Conservation (phyloP, 1,140 invertebrate species). For the Zaprionus ghesquierei region DNA sequence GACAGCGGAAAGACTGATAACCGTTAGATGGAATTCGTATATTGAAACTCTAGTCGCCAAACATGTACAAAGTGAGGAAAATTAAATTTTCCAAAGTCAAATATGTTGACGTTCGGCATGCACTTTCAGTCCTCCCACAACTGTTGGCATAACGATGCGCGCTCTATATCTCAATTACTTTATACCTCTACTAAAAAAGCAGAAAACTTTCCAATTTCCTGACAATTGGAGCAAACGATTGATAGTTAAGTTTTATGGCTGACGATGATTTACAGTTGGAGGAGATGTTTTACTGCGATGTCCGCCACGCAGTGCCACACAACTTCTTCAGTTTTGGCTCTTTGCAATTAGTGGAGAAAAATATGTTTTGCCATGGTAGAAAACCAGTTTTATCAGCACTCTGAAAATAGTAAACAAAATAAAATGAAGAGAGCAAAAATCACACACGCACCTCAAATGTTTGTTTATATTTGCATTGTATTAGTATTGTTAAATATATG, state of each 20-base stretch:
- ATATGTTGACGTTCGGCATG: background rate
- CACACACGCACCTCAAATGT: background rate
- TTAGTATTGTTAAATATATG: slow-evolving; percentile 44
- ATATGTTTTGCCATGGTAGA: slow-evolving; percentile 37
- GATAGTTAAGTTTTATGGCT: slow-evolving; percentile 57
- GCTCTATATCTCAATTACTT: slow-evolving; percentile 34
- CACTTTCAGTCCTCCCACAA: slow-evolving; percentile 39
- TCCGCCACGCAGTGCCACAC: background rate
- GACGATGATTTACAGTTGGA: slow-evolving; percentile 41
- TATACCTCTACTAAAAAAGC: slow-evolving; percentile 39
- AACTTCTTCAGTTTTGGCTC: background rate
- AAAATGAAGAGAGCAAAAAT: slow-evolving; percentile 4
- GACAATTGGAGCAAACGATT: slow-evolving; percentile 65
- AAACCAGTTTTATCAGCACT: slow-evolving; percentile 52
- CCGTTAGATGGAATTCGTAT: background rate
- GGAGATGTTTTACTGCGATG: slow-evolving; percentile 47
- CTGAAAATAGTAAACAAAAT: slow-evolving; percentile 3
- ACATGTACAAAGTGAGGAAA: background rate
- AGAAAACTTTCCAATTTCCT: slow-evolving; percentile 58
- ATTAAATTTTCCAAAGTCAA: slow-evolving; percentile 1
- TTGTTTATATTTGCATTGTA: slow-evolving; percentile 25
- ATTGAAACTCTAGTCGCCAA: background rate
- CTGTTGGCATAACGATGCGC: slow-evolving; percentile 9
- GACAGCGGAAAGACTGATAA: background rate
- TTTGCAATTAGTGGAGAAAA: slow-evolving; percentile 39